Evolutionary conservation across 1,140 invertebrate genomes (phyloP).

Genomic region (Drosophila albomicans): DNA sequence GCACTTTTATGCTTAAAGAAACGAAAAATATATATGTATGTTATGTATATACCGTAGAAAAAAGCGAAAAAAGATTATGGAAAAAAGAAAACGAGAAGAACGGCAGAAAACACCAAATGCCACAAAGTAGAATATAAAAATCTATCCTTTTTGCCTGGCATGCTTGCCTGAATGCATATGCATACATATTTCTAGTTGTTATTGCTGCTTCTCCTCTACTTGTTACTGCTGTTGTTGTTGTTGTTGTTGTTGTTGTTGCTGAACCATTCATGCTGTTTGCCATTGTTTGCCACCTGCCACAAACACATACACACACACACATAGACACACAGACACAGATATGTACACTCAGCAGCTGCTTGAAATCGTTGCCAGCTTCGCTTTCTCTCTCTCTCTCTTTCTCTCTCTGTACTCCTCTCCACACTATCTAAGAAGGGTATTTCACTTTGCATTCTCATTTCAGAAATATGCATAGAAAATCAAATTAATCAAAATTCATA

Average conservation of each 20-base stretch:
- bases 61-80: neutral
- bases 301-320: constrained; percentile 14
- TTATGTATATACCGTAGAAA: too few relatives aligned
- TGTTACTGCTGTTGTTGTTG: constrained; percentile 14
- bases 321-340: constrained; percentile 7
- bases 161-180: constrained; percentile 46
- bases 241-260: constrained; percentile 19
- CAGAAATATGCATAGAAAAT: neutral
- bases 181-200: constrained; percentile 45
- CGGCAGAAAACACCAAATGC: constrained; percentile 26
- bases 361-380: constrained; percentile 27
- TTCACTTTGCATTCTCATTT: neutral
- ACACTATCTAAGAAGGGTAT: constrained; percentile 2
- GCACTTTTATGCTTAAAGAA: constrained; percentile 3
- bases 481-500: too few relatives aligned
- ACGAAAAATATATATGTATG: neutral
- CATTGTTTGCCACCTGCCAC: constrained; percentile 52
- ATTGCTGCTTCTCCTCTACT: constrained; percentile 3
- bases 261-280: constrained; percentile 43
- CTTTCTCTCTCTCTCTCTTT: neutral
- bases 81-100: neutral
- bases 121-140: constrained; percentile 54
- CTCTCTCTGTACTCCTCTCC: constrained; percentile 1
- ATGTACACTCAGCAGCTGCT: constrained; percentile 37
- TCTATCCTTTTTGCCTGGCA: constrained; percentile 40